A percentile compares a stretch with the other conserved stretches of the same genome.
Evolutionary conservation across 2,888 invertebrate genomes (phyloP).

Genomic region (Acleris emargana): DNA sequence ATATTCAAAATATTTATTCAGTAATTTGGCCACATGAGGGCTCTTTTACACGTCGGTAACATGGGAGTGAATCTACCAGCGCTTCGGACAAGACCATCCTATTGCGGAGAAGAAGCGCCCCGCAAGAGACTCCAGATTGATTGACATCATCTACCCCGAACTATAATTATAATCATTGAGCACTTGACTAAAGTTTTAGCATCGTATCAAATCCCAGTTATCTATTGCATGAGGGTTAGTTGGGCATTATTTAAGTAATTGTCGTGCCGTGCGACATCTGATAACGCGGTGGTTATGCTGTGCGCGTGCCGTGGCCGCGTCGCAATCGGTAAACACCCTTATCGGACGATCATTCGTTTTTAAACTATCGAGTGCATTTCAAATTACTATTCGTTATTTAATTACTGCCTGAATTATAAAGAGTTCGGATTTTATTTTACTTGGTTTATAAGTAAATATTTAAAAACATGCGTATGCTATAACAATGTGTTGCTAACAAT

Average conservation of each 20-base stretch:
- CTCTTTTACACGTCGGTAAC: no score
- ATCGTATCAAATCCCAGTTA: constrained; percentile 48
- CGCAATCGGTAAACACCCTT: constrained; percentile 26
- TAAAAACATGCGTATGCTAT: no score
- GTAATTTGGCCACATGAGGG: no score
- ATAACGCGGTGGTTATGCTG: constrained; percentile 47
- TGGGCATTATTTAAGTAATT: constrained; percentile 62
- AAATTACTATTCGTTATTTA: background rate
- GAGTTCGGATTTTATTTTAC: background rate
- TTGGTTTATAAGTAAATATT: background rate
- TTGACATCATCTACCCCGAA: no score
- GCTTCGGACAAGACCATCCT: no score
- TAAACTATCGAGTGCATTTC: constrained; percentile 10
- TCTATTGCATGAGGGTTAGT: constrained; percentile 47
- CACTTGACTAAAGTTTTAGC: constrained; percentile 46
- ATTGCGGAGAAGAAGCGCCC: no score
- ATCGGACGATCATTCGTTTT: constrained; percentile 9
- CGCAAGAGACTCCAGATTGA: no score
- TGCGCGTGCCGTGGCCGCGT: constrained; percentile 51
- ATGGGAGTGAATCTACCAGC: no score
- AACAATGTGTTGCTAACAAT: no score
- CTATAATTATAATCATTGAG: background rate
- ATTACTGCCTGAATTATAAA: constrained; percentile 5
- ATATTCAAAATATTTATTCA: no score
- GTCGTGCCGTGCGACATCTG: constrained; percentile 57